Evolutionary conservation across 2,797 vertebrate genomes (phyloP), one percentile per base, ranked within the genome.

Genomic region (Arctocebus calabarensis): DNA sequence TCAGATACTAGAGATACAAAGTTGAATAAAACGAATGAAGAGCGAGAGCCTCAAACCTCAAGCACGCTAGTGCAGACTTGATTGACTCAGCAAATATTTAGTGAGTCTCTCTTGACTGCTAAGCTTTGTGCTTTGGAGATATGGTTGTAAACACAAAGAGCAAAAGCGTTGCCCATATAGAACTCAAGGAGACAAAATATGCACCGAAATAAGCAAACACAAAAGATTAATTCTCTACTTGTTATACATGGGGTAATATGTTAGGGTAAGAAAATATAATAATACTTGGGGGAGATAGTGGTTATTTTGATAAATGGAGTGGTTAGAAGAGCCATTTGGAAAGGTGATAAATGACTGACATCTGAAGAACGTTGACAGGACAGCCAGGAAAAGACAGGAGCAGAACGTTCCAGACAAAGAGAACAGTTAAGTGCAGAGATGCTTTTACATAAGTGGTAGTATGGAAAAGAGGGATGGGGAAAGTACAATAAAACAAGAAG

Each of bases 241-340:
- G 23, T 27, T 9, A 0, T 23, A 6, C 10, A 5, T 20, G 16
- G 20, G 29, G 4, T 29, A 0, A 43, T 3, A 0, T 5, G 14
- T 11, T 11, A 52, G 52, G 64, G 6, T 16, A 19, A 32, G 23
- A 75, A 40, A 13, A 23, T 1, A 22, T 16, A 32, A 23, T 52
- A 22, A 34, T 20, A 16, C 40, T n/a, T 40, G 62, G 13, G 64
- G 20, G 23, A 10, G 20, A 62, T 1, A 14, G 55, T 34, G 11
- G 34, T 22, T 88, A 1, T 20, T 66, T 37, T 45, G 25, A 12
- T 5, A 45, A 3, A 23, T 16, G 32, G 16, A 0, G 0, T 13
- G 7, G 43, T 75, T n/a, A 74, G 14, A 48, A 7, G 34, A 37
- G 55, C 27, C 0, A 22, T 61, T 22, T 17, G 16, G 43, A 70